A percentile compares a stretch with the other conserved stretches of the same genome.
Evolutionary conservation across 2,888 invertebrate species (phyloP).

Genomic region (Scaptomyza polygonia): DNA sequence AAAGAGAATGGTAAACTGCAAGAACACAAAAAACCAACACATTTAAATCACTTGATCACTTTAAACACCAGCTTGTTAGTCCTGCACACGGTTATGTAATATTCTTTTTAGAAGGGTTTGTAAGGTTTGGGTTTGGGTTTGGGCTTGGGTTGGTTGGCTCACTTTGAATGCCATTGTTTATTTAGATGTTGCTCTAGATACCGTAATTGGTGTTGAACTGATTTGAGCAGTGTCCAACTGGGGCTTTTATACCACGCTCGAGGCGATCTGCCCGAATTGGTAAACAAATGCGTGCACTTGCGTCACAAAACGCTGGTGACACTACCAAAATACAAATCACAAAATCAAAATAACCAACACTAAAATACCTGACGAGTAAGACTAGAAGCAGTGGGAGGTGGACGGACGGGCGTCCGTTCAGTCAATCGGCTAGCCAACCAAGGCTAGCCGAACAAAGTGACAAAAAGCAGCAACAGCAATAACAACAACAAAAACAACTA

Average conservation of each 20-base stretch:
- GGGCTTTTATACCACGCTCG: slow-evolving; percentile 77
- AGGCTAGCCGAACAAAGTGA: slow-evolving; percentile 66
- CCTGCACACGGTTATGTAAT: slow-evolving; percentile 3
- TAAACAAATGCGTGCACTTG: slow-evolving; percentile 66
- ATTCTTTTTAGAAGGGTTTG: background rate
- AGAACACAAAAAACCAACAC: slow-evolving; percentile 39
- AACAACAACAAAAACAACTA: slow-evolving; percentile 20
- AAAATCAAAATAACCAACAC: slow-evolving; percentile 30
- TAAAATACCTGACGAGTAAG: slow-evolving; percentile 50
- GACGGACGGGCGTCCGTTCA: slow-evolving; percentile 9
- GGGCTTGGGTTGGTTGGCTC: too few species aligned
- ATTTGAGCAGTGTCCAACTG: slow-evolving; percentile 70
- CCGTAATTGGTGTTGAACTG: slow-evolving; percentile 82
- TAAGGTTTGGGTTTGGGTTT: background rate
- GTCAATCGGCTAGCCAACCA: slow-evolving; percentile 45
- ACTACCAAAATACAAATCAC: slow-evolving; percentile 53
- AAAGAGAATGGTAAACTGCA: slow-evolving; percentile 80
- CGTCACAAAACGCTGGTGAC: slow-evolving; percentile 65
- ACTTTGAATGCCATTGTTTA: slow-evolving; percentile 83
- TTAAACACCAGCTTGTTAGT: slow-evolving; percentile 17
- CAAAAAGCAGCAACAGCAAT: slow-evolving; percentile 45
- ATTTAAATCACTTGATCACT: slow-evolving; percentile 18
- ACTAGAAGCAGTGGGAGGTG: slow-evolving; percentile 62
- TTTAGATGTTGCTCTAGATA: slow-evolving; percentile 81
- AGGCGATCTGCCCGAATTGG: slow-evolving; percentile 54